Base-by-base conservation (phyloP, 2,113 vertebrate genomes). In the Acanthochromis polyacanthus region DNA sequence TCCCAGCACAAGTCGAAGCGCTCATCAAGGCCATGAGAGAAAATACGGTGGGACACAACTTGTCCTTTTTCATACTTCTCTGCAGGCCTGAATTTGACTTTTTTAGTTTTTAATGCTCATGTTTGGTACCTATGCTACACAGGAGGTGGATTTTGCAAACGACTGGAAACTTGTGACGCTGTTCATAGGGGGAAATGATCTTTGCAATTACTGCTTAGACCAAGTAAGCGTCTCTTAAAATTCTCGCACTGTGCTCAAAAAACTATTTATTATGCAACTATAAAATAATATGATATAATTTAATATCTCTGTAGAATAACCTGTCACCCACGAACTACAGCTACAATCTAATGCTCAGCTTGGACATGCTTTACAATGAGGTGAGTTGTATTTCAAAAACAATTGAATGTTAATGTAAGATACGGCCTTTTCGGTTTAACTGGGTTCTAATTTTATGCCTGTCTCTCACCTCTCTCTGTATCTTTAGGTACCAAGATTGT, bases 141-240 rank as follows among this genome's bases (percentile, higher is more conserved):
- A 99, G 97, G 71, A 93, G 20, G 95, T 99, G 75, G 85, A 96
- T 86, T 96, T 96, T 87, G 75, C 96, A 46, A 82, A 93, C 3
- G 97, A 98, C 80, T 99, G 98, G 97, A 99, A 99, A 92, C 89
- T 99, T 81, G 90, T 97, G 82, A 99, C 97, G 0, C 51, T 99
- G 82, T 94, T 98, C 17, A 67, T 96, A 43, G 98, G 97, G 56
- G 85, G 67, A 79, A 95, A 90, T 0, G 97, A 99, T 85, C 87
- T 99, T 48, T 99, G 98, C 83, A 88, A 92, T 38, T 96, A 96
- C 88, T 99, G 97, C 66, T 65, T 88, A 50, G 90, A 96, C 70
- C 94, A 95, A 94, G 97, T 98, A 83, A 81, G 92, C 71, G 6
- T 48, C 64, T 14, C 52, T 50, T 62, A 4, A 77, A 50, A 53